These are phyloP conservation scores for Takifugu flavidus DNA, from an alignment of 2,113 vertebrate species.

Conservation along the genomic window DNA sequence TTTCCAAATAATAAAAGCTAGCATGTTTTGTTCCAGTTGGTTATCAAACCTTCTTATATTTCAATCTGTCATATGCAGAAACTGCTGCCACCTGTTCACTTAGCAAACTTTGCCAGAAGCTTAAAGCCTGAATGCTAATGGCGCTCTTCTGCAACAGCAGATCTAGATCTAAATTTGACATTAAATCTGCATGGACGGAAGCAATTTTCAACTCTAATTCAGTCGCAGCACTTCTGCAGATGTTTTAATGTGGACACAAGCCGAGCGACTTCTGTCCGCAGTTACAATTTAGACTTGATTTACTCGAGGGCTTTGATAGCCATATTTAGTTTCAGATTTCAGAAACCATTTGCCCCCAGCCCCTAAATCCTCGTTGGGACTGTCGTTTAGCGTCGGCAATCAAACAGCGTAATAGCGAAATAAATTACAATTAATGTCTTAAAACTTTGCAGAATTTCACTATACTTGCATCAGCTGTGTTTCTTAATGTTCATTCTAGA, in stretches of 20 bases:
- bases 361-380: background rate
- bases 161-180: background rate
- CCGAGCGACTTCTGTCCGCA: background rate
- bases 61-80: background rate
- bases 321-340: background rate
- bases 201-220: background rate
- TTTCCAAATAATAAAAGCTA: background rate
- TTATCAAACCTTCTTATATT: slow-evolving; percentile 5
- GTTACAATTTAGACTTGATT: background rate
- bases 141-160: background rate
- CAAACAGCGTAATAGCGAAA: background rate
- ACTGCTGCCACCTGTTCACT: background rate
- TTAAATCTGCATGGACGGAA: slow-evolving; percentile 4
- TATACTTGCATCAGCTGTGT: background rate
- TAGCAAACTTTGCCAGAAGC: background rate
- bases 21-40: background rate
- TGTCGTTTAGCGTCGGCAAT: background rate
- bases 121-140: background rate
- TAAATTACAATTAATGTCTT: background rate
- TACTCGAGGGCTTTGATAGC: background rate
- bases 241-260: background rate
- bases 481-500: background rate
- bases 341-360: background rate
- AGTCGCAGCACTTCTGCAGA: background rate
- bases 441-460: background rate